Evolutionary conservation across 2,797 vertebrate genomes (phyloP).

Genomic region (Microhierax caerulescens): DNA sequence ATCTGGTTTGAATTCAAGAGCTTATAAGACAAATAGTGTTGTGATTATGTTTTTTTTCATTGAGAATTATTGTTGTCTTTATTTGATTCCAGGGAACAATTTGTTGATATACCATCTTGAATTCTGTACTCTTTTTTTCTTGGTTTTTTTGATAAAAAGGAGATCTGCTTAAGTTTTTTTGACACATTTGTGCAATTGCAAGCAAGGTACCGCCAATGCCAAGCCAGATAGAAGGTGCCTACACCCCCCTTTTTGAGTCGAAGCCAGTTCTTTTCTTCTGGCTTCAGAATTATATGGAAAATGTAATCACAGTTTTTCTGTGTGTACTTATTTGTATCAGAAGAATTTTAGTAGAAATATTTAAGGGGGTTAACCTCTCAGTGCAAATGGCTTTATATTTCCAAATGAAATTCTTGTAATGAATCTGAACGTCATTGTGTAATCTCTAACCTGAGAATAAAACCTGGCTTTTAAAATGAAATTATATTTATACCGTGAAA

Average conservation of each 20-base stretch:
- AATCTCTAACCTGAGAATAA: conserved; percentile 31
- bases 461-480: background rate
- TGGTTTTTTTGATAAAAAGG: background rate
- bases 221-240: background rate
- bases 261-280: background rate
- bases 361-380: background rate
- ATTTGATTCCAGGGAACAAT: background rate
- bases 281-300: background rate
- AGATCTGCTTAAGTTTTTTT: background rate
- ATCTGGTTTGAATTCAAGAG: conserved; percentile 30
- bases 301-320: background rate
- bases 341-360: background rate
- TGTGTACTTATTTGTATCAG: background rate
- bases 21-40: background rate
- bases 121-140: background rate
- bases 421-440: background rate
- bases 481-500: background rate
- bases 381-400: background rate
- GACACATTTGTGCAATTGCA: background rate
- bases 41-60: background rate
- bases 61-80: background rate
- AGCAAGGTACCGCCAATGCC: background rate
- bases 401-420: background rate
- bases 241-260: background rate
- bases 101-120: background rate